Evolutionary conservation across 2,113 vertebrate genomes (phyloP).

Genomic region (Entelurus aequoreus): DNA sequence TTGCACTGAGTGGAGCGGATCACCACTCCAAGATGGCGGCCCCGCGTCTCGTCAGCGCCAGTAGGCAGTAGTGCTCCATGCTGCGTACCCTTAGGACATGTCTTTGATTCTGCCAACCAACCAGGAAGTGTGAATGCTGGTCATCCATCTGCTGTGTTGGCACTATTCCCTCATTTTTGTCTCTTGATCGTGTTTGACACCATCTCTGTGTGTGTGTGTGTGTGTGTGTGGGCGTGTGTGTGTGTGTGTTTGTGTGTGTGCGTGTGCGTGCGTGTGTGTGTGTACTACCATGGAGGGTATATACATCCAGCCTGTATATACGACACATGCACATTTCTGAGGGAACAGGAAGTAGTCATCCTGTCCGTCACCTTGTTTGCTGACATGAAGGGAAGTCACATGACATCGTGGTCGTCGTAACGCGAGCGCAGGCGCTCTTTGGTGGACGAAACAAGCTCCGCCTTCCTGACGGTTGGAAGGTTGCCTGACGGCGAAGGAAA

Average conservation of each 20-base stretch:
- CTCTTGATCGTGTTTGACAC: conserved; percentile 8
- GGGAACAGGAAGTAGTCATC: conserved; percentile 11
- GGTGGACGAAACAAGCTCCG: background rate
- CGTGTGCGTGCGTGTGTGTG: conserved; percentile 37
- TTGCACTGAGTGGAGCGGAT: too few species aligned
- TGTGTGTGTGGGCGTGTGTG: conserved; percentile 26
- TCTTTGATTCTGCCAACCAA: too few species aligned
- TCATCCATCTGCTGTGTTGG: background rate
- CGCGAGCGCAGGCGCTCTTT: too few species aligned
- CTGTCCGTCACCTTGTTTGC: too few species aligned
- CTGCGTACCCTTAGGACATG: too few species aligned
- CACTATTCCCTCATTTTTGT: background rate
- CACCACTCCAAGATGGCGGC: too few species aligned
- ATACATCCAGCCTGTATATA: conserved; percentile 71
- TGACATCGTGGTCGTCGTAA: too few species aligned
- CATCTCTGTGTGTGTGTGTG: background rate
- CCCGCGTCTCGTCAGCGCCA: too few species aligned
- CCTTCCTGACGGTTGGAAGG: background rate
- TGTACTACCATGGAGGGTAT: conserved; percentile 62
- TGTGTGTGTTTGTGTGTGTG: conserved; percentile 40
- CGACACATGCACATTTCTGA: conserved; percentile 55
- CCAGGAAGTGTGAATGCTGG: too few species aligned
- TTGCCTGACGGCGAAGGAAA: background rate
- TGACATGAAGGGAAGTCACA: too few species aligned
- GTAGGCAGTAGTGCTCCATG: too few species aligned